Conservation (phyloP, 2,797 vertebrate species). For the Clarias laeviceps region DNA sequence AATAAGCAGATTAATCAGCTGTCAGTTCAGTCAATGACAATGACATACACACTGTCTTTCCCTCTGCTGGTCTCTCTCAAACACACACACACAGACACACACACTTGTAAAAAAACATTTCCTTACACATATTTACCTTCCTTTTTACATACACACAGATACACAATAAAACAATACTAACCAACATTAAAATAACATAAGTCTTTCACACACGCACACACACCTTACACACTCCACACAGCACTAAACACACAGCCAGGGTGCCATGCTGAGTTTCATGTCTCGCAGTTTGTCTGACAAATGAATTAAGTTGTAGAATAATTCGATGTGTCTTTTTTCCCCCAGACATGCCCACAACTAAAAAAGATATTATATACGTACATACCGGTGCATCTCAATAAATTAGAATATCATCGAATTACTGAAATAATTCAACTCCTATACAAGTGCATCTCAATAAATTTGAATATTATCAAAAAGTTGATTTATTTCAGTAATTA, state of each 20-base stretch:
- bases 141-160: not conserved
- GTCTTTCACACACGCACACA: not conserved
- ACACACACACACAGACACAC: constrained; percentile 10
- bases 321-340: not conserved
- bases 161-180: not conserved
- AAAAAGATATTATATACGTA: too few species aligned
- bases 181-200: not conserved
- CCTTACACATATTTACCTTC: constrained; percentile 1
- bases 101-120: not conserved
- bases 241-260: not conserved
- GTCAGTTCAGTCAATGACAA: constrained; percentile 76
- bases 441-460: too few species aligned
- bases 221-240: not conserved
- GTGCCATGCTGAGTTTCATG: not conserved
- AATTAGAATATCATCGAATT: too few species aligned
- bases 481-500: too few species aligned
- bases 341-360: not conserved
- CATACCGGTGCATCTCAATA: too few species aligned
- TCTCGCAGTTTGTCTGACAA: not conserved
- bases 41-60: constrained; percentile 27
- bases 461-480: too few species aligned
- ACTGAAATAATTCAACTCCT: too few species aligned
- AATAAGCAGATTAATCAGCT: constrained; percentile 85
- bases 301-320: too few species aligned
- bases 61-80: constrained; percentile 22